Evolutionary conservation across 2,113 vertebrate genomes (phyloP), one percentile per base, ranked within the genome.

Genomic region (Malaclemys terrapin): DNA sequence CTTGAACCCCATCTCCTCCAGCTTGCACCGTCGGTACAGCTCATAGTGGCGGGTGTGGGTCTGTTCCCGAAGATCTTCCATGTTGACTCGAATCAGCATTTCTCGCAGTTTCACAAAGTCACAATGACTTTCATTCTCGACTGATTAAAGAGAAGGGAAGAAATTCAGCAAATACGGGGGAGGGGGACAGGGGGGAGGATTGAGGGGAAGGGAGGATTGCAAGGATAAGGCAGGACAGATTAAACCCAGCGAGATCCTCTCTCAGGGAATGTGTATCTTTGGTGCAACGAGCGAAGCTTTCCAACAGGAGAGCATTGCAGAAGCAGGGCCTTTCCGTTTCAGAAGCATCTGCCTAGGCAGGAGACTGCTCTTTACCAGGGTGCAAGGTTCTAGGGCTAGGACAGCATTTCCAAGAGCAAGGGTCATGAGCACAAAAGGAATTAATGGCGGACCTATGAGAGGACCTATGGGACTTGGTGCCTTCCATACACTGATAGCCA

Each of bases 1-100:
- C 97, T 99, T 99, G 97, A 99, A 99, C 84, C 99, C 99, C 99
- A 99, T 99, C 98, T 99, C 99, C 94, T 99, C 99, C 95, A 99
- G 97, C 14, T 99, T 99, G 96, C 99, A 99, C 96, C 99, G 98
- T 25, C 99, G 97, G 98, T 99, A 99, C 29, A 99, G 98, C 98
- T 99, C 99, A 0, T 99, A 99, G 98, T 99, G 99, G 75, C 99
- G 99, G 4, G 99, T 98, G 88, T 99, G 99, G 0, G 99, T 99
- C 98, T 99, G 99, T 95, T 99, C 99, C 25, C 99, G 97, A 38
- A 99, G 99, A n/a, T 99, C 99, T 97, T 99, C 99, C 99, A 99
- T 99, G 97, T 99, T 99, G 29, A 99, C 99, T 5, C 99, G 97
- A 49, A 99, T 99, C 98, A 99, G 97, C 99, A 99, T 99, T 85